phyloP scores from a whole-genome alignment of 2,797 vertebrate genomes.

The Ficedula albicollis region DNA sequence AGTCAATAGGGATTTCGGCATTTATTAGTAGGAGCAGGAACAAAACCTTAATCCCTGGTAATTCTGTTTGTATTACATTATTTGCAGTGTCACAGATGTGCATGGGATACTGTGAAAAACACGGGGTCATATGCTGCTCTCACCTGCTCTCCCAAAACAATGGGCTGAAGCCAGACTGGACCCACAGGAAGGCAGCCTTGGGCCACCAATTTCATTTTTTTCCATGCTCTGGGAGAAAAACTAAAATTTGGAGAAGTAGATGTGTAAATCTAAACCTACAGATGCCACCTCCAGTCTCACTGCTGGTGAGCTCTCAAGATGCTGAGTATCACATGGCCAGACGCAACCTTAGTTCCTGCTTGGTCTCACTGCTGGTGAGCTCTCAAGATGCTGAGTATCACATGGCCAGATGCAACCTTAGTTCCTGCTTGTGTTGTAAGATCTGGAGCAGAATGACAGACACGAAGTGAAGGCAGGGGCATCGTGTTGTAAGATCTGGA shows the following conservation, averaged over 20 bases:
- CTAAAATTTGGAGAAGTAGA: neutral
- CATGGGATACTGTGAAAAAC: neutral
- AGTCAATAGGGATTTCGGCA: neutral
- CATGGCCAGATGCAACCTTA: neutral
- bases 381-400: neutral
- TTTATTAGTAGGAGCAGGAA: slow-evolving; percentile 37
- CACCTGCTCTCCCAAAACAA: neutral
- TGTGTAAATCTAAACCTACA: neutral
- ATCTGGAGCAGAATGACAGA: neutral
- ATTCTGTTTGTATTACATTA: neutral
- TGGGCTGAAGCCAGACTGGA: neutral
- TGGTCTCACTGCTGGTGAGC: neutral
- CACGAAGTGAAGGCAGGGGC: neutral
- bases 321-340: neutral
- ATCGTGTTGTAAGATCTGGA: neutral
- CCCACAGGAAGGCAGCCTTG: neutral
- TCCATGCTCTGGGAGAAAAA: neutral
- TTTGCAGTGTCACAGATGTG: neutral
- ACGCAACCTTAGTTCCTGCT: neutral
- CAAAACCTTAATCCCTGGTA: slow-evolving; percentile 34
- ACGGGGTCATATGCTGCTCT: neutral
- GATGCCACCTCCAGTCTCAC: neutral
- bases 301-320: neutral
- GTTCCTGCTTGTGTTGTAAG: neutral
- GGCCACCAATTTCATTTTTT: neutral